A percentile compares a stretch with the other conserved stretches of the same genome.
phyloP scores from a whole-genome alignment of 2,113 vertebrate species.

The Mus musculus region GRCm39 chr2:149446001-149446500 shows the following conservation, averaged over 20 bases:
- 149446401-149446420: background rate
- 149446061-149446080: background rate
- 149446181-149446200: background rate
- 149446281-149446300: background rate
- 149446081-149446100: no score
- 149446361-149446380: background rate
- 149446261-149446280: background rate
- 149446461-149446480: background rate
- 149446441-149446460: background rate
- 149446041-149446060: background rate
- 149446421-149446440: background rate
- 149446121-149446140: background rate
- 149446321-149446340: background rate
- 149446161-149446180: background rate
- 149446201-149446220: background rate
- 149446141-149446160: background rate
- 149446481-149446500: background rate
- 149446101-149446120: no score
- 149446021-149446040: background rate
- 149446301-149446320: background rate
- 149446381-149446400: background rate
- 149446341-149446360: background rate
- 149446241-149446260: background rate
- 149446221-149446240: background rate
- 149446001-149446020: background rate